A percentile compares a stretch with the other conserved stretches of the same genome.
phyloP scores from a whole-genome alignment of 1,140 invertebrate species.

The Drosophila persimilis region DNA sequence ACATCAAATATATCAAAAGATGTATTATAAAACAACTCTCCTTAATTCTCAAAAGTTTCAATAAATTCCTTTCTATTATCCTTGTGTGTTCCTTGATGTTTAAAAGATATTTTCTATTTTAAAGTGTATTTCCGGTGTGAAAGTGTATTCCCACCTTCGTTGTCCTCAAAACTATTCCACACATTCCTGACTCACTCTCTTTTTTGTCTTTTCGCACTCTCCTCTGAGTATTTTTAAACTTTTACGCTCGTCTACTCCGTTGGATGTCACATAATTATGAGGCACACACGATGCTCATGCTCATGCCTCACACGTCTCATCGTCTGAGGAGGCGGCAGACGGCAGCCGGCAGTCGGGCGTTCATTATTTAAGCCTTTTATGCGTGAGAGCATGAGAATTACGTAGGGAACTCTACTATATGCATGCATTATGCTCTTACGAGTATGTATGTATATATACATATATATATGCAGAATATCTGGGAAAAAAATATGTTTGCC shows the following conservation, averaged over 20 bases:
- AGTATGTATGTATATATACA: neutral
- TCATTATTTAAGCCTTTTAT: slow-evolving; percentile 78
- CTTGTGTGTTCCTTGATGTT: too few species aligned
- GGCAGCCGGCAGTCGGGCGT: slow-evolving; percentile 29
- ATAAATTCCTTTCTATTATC: too few species aligned
- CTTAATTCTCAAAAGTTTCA: too few species aligned
- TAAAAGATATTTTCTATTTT: too few species aligned
- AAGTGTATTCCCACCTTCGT: too few species aligned
- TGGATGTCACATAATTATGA: slow-evolving; percentile 79
- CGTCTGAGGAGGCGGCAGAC: slow-evolving; percentile 1
- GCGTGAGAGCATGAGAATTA: slow-evolving; percentile 55
- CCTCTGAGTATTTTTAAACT: slow-evolving; percentile 54
- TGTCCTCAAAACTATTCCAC: neutral
- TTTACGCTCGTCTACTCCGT: slow-evolving; percentile 49
- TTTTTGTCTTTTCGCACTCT: slow-evolving; percentile 16
- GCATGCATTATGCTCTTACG: slow-evolving; percentile 9
- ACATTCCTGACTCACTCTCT: slow-evolving; percentile 1
- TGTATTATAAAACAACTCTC: too few species aligned
- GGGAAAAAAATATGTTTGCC: slow-evolving; percentile 29
- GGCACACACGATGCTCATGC: slow-evolving; percentile 13
- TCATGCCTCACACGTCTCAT: slow-evolving; percentile 40
- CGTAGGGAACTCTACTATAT: slow-evolving; percentile 23
- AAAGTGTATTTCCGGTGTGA: too few species aligned
- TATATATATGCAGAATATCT: slow-evolving; percentile 15
- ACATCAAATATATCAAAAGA: too few species aligned